These are phyloP conservation scores for Dasysyrphus tricinctus DNA, from an alignment of 2,888 invertebrate species.

Conservation along the genomic window DNA sequence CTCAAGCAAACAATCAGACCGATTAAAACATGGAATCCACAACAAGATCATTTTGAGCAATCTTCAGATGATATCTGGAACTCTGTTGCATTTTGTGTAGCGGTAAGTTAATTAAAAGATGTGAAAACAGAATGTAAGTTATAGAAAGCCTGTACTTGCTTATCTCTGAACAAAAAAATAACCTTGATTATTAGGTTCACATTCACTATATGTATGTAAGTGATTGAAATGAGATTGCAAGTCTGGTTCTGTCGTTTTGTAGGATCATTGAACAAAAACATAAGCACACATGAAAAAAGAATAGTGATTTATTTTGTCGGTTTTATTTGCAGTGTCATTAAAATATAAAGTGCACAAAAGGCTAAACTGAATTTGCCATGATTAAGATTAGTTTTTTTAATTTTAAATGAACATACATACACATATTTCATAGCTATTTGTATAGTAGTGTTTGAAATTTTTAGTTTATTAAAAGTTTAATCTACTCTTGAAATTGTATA, in stretches of 20 bases:
- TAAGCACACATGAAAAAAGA: not conserved
- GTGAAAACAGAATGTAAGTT: not conserved
- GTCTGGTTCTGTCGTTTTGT: conserved; percentile 16
- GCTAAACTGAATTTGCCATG: not conserved
- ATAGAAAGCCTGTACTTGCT: not conserved
- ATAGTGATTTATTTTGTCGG: not conserved
- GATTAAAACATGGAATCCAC: conserved; percentile 91
- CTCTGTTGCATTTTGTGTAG: conserved; percentile 87
- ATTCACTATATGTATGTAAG: not conserved
- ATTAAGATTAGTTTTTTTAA: not conserved
- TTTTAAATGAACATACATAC: no score
- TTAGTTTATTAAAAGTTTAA: not conserved
- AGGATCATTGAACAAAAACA: conserved; percentile 1
- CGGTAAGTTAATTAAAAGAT: conserved; percentile 85
- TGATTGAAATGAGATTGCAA: conserved; percentile 7
- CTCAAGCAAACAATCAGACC: conserved; percentile 86
- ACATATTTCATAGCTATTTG: not conserved
- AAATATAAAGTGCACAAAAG: not conserved
- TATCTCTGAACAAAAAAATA: conserved; percentile 15
- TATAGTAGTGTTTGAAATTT: not conserved
- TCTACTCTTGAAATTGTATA: no score
- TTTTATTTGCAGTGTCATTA: not conserved
- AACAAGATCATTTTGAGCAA: conserved; percentile 93
- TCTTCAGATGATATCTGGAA: conserved; percentile 95
- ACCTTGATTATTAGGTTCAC: conserved; percentile 24